A percentile compares a stretch with the other conserved stretches of the same genome.
phyloP scores from a whole-genome alignment of 92 coral and sea anemone species.

The Parazoanthus swiftii region DNA sequence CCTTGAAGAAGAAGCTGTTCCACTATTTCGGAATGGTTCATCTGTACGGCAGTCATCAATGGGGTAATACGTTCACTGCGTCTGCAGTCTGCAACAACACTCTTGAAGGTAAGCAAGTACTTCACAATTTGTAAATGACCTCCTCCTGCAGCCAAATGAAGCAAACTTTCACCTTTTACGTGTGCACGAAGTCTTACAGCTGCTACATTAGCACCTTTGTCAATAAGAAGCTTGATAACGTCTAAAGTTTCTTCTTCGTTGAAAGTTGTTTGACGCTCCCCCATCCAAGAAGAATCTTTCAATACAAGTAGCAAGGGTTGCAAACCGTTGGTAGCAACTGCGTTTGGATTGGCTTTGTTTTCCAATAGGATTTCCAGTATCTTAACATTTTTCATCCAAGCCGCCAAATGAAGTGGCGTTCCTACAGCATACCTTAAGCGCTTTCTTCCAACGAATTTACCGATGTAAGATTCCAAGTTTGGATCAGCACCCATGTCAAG shows the following conservation, averaged over 20 bases:
- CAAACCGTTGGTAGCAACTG: background rate
- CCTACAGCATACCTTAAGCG: background rate
- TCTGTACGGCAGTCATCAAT: conserved; percentile 35
- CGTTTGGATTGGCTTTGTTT: background rate
- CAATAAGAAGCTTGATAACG: conserved; percentile 46
- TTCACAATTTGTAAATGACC: conserved; percentile 38
- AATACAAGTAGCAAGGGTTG: conserved; percentile 29
- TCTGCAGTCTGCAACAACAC: background rate
- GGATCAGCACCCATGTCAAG: conserved; percentile 36
- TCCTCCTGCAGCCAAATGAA: conserved; percentile 33
- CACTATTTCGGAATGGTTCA: background rate
- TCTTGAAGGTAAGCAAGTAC: background rate
- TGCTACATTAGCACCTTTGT: conserved; percentile 42
- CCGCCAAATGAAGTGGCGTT: background rate
- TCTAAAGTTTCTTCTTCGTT: conserved; percentile 30
- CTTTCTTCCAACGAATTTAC: conserved; percentile 3
- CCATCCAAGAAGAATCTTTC: background rate
- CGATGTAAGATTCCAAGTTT: conserved; percentile 29
- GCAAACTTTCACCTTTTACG: conserved; percentile 21
- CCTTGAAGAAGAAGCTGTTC: background rate
- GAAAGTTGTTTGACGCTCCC: background rate
- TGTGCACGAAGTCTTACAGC: background rate
- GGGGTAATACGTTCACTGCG: conserved; percentile 46
- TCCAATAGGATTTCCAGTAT: background rate
- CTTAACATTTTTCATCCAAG: background rate